These are phyloP conservation scores for Phengaris arion DNA, from an alignment of 2,888 invertebrate genomes.

Conservation along the genomic window DNA sequence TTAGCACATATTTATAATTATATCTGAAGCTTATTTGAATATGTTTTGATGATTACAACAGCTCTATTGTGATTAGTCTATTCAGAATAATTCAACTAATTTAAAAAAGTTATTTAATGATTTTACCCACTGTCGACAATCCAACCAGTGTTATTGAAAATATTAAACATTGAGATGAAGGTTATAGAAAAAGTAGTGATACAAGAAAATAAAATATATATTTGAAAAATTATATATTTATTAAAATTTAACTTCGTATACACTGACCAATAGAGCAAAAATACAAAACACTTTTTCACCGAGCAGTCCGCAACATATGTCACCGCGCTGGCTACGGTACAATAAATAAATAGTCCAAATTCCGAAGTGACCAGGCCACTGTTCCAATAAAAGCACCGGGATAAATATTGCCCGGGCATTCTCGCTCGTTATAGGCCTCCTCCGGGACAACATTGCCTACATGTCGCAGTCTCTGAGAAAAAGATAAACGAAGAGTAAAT, in stretches of 20 bases:
- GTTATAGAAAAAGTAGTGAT: too few relatives aligned
- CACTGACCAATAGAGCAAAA: conserved; percentile 27
- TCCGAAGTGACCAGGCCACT: conserved; percentile 74
- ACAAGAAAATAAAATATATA: too few relatives aligned
- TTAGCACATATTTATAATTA: too few relatives aligned
- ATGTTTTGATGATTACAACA: too few relatives aligned
- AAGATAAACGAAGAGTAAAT: not conserved
- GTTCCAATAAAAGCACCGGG: conserved; percentile 70
- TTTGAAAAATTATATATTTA: too few relatives aligned
- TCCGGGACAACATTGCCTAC: conserved; percentile 33
- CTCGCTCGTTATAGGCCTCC: conserved; percentile 37
- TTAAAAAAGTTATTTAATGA: too few relatives aligned
- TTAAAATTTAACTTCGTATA: not conserved
- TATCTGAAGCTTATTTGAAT: too few relatives aligned
- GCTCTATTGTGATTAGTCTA: too few relatives aligned
- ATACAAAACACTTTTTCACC: conserved; percentile 47
- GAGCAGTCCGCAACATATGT: conserved; percentile 61
- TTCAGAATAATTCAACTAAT: too few relatives aligned
- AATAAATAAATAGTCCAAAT: conserved; percentile 78
- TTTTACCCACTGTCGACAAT: too few relatives aligned
- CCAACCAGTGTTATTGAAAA: too few relatives aligned
- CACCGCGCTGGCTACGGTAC: conserved; percentile 60
- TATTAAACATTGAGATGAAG: too few relatives aligned
- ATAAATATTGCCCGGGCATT: conserved; percentile 61
- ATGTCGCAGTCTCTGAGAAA: conserved; percentile 9